Conservation (phyloP, 2,113 vertebrate genomes). For the Triplophysa tibetana region DNA sequence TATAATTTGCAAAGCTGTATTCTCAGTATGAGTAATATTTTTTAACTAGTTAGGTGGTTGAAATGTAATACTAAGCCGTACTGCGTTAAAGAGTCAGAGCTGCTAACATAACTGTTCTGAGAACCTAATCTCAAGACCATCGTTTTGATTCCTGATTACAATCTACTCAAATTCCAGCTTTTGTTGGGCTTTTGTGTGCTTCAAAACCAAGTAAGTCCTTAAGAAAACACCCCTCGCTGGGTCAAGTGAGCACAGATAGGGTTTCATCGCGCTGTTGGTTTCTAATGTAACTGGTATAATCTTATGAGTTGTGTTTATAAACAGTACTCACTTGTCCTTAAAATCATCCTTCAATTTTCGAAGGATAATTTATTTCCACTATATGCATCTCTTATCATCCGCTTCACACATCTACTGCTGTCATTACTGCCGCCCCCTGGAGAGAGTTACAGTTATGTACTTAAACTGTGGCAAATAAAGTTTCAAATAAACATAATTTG, state of each 20-base stretch:
- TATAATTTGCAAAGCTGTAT: neutral
- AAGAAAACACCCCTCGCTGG: slow-evolving; percentile 25
- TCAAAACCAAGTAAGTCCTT: slow-evolving; percentile 34
- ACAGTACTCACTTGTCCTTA: neutral
- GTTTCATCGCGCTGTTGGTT: neutral
- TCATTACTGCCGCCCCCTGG: slow-evolving; percentile 16
- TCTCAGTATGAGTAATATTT: neutral
- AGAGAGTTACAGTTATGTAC: neutral
- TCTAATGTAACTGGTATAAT: neutral
- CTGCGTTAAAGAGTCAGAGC: neutral
- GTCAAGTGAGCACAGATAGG: neutral
- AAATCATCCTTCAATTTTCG: neutral
- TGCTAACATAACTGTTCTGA: slow-evolving; percentile 37
- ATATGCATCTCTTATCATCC: neutral
- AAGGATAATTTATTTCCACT: neutral
- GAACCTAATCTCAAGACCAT: slow-evolving; percentile 34
- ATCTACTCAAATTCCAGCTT: slow-evolving; percentile 39
- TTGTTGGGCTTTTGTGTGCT: slow-evolving; percentile 22
- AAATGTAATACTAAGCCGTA: slow-evolving; percentile 37
- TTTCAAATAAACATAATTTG: no score
- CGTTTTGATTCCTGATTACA: slow-evolving; percentile 45
- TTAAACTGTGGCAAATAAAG: slow-evolving; percentile 17
- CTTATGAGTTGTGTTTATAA: neutral
- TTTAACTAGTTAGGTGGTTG: neutral
- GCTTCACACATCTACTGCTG: neutral